These are phyloP conservation scores for Sinonovacula constricta DNA, from an alignment of 1,140 invertebrate genomes.

Conservation along the genomic window DNA sequence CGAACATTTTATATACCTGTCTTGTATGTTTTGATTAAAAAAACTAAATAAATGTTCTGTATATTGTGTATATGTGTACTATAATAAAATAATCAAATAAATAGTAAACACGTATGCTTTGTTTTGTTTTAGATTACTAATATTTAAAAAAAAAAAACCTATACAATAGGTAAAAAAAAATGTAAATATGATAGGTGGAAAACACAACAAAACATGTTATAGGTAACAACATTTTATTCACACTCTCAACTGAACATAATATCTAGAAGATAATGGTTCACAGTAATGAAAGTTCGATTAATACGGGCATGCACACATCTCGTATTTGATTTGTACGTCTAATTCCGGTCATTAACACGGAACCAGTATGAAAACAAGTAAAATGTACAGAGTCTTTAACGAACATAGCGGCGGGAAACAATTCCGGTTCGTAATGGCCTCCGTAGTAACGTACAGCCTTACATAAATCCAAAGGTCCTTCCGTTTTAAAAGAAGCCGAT, in stretches of 20 bases:
- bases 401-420: conserved; percentile 6
- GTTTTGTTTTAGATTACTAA: not conserved
- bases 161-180: not conserved
- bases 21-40: too few relatives aligned
- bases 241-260: not conserved
- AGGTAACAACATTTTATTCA: not conserved
- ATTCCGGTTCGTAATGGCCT: conserved; percentile 1
- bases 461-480: not conserved
- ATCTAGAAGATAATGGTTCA: not conserved
- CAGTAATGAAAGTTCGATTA: conserved; percentile 16
- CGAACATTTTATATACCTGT: too few relatives aligned
- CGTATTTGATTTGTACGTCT: conserved; percentile 11
- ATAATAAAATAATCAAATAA: too few relatives aligned
- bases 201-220: too few relatives aligned
- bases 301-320: conserved; percentile 2
- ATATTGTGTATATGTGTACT: too few relatives aligned
- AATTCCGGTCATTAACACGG: conserved; percentile 19
- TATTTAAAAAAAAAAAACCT: not conserved
- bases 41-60: too few relatives aligned
- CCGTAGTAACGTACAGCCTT: not conserved
- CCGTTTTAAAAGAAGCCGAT: conserved; percentile 16
- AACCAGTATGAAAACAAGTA: conserved; percentile 13
- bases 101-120: not conserved
- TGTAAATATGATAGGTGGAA: too few relatives aligned
- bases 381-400: conserved; percentile 15